These are phyloP conservation scores for Cancer borealis DNA, from an alignment of 2,888 invertebrate species.

Conservation along the genomic window DNA sequence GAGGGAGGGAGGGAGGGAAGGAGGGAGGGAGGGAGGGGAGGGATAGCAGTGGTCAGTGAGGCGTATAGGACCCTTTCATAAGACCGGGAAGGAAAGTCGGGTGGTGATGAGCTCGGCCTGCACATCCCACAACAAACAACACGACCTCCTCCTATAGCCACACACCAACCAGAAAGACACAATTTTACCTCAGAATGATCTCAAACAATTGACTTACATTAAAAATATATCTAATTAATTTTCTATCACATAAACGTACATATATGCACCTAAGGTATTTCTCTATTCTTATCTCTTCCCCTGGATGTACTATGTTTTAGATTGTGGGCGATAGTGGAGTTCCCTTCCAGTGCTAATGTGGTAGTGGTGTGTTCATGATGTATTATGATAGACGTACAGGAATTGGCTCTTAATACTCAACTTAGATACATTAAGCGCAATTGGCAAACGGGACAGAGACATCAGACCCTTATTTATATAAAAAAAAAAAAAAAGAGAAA, in stretches of 20 bases:
- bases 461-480: not conserved
- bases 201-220: not conserved
- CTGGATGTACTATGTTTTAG: not conserved
- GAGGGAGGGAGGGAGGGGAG: not conserved
- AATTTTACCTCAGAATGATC: not conserved
- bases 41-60: not conserved
- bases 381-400: not conserved
- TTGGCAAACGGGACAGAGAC: not conserved
- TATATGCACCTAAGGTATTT: not conserved
- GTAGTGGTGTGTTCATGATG: not conserved
- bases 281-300: not conserved
- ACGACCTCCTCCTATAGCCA: not conserved
- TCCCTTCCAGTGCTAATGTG: not conserved
- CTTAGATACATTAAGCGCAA: not conserved
- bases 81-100: not conserved
- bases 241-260: not conserved
- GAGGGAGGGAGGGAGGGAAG: not conserved
- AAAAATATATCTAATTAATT: not conserved
- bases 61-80: conserved; percentile 10
- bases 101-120: not conserved
- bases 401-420: not conserved
- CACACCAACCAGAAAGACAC: not conserved
- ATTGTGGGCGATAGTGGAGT: not conserved
- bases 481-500: not conserved
- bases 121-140: not conserved